These are phyloP conservation scores for Pteropus alecto DNA, from an alignment of 2,113 vertebrate species.

Conservation along the genomic window DNA sequence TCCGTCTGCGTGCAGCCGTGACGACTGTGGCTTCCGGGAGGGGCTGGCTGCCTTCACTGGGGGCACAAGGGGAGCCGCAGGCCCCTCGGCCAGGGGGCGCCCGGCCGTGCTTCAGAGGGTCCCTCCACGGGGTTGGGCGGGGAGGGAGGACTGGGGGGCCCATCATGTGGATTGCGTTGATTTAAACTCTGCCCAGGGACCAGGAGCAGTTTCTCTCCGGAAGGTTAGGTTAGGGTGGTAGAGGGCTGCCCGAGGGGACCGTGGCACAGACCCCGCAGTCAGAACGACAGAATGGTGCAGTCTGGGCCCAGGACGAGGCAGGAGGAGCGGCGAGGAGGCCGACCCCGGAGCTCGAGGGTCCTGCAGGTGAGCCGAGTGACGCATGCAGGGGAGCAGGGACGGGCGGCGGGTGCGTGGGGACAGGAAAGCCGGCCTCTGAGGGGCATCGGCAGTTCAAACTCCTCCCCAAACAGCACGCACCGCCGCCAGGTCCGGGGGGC, in stretches of 20 bases:
- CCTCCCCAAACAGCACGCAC: background rate
- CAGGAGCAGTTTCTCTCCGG: background rate
- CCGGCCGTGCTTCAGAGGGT: no score
- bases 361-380: background rate
- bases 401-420: no score
- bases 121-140: no score
- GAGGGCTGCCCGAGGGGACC: no score
- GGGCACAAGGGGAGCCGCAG: background rate
- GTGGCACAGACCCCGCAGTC: background rate
- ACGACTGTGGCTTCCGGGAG: background rate
- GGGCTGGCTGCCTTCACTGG: background rate
- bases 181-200: background rate
- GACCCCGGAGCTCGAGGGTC: background rate
- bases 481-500: background rate
- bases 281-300: background rate
- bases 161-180: background rate
- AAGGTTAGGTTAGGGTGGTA: background rate
- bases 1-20: no score
- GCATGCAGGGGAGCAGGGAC: no score
- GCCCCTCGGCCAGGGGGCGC: background rate
- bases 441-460: background rate
- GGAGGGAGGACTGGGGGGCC: no score
- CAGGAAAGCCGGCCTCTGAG: background rate
- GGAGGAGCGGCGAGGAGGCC: background rate
- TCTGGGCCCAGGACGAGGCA: background rate